Percentiles rank a stretch among this genome's conserved stretches.
Conservation (phyloP, 2,888 invertebrate species). For the Amphimallon solstitiale region DNA sequence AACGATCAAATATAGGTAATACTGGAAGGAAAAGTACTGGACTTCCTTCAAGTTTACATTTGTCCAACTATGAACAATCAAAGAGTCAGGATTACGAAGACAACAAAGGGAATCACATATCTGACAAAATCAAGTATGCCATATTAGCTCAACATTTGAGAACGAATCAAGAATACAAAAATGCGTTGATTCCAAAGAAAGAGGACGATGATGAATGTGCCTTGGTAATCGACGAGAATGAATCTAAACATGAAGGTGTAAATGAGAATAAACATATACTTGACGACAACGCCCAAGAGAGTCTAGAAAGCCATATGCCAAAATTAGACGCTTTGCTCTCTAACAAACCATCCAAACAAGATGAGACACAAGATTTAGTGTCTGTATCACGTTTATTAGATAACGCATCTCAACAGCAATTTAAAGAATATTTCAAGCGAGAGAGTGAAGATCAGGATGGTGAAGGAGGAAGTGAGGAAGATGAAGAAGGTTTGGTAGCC, state of each 20-base stretch:
- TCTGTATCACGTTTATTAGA: constrained; percentile 80
- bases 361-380: constrained; percentile 76
- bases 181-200: constrained; percentile 62
- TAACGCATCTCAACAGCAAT: constrained; percentile 74
- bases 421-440: constrained; percentile 72
- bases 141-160: constrained; percentile 81
- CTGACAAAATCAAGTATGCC: constrained; percentile 78
- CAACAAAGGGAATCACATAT: constrained; percentile 61
- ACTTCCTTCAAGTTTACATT: constrained; percentile 48
- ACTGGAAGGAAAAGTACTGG: constrained; percentile 63
- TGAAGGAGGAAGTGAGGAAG: constrained; percentile 69
- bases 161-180: constrained; percentile 49
- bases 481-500: constrained; percentile 83
- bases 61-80: constrained; percentile 58
- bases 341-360: constrained; percentile 50
- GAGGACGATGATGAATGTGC: constrained; percentile 74
- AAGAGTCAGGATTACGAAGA: constrained; percentile 53
- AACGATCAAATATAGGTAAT: constrained; percentile 69
- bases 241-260: constrained; percentile 52
- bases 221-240: constrained; percentile 75
- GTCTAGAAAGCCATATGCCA: constrained; percentile 36
- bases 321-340: constrained; percentile 49
- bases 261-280: constrained; percentile 49
- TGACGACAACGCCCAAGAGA: constrained; percentile 53
- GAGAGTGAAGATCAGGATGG: constrained; percentile 64